These are phyloP conservation scores for Laupala kohalensis DNA, from an alignment of 1,140 invertebrate species.

Conservation along the genomic window DNA sequence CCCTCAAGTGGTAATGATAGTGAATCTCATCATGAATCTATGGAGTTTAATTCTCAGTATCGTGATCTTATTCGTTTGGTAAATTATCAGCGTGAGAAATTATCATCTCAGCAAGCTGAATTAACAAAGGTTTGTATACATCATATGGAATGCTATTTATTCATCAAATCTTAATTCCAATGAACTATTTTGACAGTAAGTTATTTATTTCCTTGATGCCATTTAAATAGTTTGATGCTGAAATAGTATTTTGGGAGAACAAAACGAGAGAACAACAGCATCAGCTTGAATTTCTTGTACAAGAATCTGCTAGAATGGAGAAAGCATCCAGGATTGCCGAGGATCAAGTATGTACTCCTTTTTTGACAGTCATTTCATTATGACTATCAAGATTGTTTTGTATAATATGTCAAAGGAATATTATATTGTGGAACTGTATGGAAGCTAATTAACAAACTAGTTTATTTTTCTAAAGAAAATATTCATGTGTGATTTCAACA, in stretches of 20 bases:
- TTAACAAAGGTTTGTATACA: slow-evolving; percentile 55
- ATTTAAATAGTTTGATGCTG: slow-evolving; percentile 57
- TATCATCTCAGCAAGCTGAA: slow-evolving; percentile 76
- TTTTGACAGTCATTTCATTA: background rate
- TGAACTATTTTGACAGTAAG: background rate
- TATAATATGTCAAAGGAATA: too few species aligned
- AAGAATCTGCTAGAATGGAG: slow-evolving; percentile 67
- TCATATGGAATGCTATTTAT: background rate
- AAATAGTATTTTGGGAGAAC: slow-evolving; percentile 78
- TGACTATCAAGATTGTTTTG: too few species aligned
- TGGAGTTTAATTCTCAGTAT: slow-evolving; percentile 45
- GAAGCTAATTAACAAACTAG: too few species aligned
- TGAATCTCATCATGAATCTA: slow-evolving; percentile 25
- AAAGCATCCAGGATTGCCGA: slow-evolving; percentile 56
- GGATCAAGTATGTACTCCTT: slow-evolving; percentile 45
- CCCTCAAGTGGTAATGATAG: background rate
- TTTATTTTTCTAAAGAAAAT: too few species aligned
- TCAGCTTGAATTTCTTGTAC: slow-evolving; percentile 66
- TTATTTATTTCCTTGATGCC: too few species aligned
- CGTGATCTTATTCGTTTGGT: slow-evolving; percentile 71
- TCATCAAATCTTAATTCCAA: background rate
- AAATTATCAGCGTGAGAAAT: slow-evolving; percentile 78
- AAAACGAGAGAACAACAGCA: slow-evolving; percentile 74
- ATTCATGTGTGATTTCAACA: too few species aligned
- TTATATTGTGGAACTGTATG: too few species aligned